Evolutionary conservation across 1,140 invertebrate species (phyloP).

Genomic region (Odontomachus brunneus): DNA sequence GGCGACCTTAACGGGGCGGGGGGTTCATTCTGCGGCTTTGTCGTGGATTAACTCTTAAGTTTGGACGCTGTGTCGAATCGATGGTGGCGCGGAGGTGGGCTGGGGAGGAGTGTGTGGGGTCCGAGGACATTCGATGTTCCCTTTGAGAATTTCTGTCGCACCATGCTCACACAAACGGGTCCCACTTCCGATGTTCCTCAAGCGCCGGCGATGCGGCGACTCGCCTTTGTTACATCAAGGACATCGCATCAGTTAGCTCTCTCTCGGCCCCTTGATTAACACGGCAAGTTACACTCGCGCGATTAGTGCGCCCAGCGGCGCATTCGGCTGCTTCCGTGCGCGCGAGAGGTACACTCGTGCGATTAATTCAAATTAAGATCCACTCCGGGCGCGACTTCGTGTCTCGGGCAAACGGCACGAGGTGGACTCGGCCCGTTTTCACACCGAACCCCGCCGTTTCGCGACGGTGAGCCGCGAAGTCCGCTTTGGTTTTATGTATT

Average conservation of each 20-base stretch:
- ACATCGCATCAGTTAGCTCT: conserved; percentile 13
- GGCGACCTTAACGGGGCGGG: conserved; percentile 33
- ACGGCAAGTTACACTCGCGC: conserved; percentile 16
- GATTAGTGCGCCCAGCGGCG: conserved; percentile 5
- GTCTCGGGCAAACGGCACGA: no score
- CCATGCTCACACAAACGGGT: conserved; percentile 42
- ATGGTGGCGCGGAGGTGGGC: no score
- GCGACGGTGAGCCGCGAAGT: no score
- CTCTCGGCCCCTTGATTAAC: conserved; percentile 35
- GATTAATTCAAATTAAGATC: not conserved
- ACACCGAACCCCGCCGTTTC: no score
- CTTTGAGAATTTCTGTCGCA: conserved; percentile 57
- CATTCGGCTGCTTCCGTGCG: not conserved
- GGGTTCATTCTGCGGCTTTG: conserved; percentile 66
- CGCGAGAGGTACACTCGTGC: no score
- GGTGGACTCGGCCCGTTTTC: no score
- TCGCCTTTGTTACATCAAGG: conserved; percentile 50
- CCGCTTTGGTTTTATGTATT: no score
- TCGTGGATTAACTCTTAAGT: conserved; percentile 74
- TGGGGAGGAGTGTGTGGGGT: not conserved
- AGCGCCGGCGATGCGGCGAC: conserved; percentile 9
- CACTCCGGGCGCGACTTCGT: no score
- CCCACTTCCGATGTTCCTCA: conserved; percentile 47
- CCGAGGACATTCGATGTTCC: conserved; percentile 45
- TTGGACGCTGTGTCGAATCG: conserved; percentile 29